Evolutionary conservation across 2,888 invertebrate genomes (phyloP), one percentile per base, ranked within the genome.

Genomic region (Mesopsocus fuscifrons): DNA sequence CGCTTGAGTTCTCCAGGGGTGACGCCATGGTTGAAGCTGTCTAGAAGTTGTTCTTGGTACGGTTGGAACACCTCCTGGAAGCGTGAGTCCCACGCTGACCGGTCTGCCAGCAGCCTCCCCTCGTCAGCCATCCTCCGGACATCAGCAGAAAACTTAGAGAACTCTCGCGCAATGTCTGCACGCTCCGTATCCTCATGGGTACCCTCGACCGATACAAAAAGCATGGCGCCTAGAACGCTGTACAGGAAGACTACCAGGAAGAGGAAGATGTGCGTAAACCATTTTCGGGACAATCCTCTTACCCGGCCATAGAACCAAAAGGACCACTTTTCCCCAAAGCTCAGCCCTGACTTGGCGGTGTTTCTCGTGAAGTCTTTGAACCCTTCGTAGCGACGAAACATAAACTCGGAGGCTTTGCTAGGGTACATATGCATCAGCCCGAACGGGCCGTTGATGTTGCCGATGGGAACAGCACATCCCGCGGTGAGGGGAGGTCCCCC

Each of bases 181-280:
- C n/a, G n/a, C 23, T 6, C 35, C 34, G 2, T 13, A 13, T 2
- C 54, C 52, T 69, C 68, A 45, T 62, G 53, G n/a, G 52, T 56
- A 13, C 83, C 77, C 68, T 89, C 89, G 34, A 89, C 65, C 42
- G 75, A 68, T 53, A 74, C 68, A 59, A 92, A 89, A 23, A 87
- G 62, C 38, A 74, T 62, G 2, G 87, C 91, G 21, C 92, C 92
- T 22, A 80, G 72, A 46, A 81, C 64, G 53, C 81, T 85, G 59
- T 88, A 92, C 43, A 76, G 59, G 43, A 77, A 63, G 47, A 91
- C 70, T 51, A 88, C 74, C 51, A 82, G 57, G 52, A 81, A 71
- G 53, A 91, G 68, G 59, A 87, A 87, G 47, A 85, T 73, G 61
- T 89, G 88, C 31, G 88, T 88, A 57, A 89, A 87, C 87, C 88